Evolutionary conservation across 2,888 invertebrate genomes (phyloP), one percentile per base, ranked within the genome.

Genomic region (Rhagonycha fulva): DNA sequence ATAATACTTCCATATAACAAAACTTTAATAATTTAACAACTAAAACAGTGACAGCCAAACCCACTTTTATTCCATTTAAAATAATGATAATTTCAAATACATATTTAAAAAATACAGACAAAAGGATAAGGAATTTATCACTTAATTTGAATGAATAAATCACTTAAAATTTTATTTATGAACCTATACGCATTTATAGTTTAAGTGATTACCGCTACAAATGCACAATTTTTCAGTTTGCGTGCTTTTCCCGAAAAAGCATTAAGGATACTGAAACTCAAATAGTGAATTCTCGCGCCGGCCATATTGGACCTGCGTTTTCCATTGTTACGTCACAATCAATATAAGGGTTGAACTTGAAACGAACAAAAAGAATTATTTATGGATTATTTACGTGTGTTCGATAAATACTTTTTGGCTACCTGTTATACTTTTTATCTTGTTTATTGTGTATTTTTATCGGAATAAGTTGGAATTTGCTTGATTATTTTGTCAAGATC

Each of bases 301-400:
- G 86, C 87, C 87, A 86, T 86, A 78, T 86, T 86, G 86, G 84
- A 83, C 86, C 81, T 86, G 87, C 86, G 87, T 85, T 82, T 81
- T 84, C 74, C 78, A 78, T 79, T 80, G 83, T 85, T 85, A 85
- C 85, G 86, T 85, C 85, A 86, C 85, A 86, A 87, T 87, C 87
- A 86, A 87, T 87, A 87, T 82, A 83, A 81, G 82, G 77, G 78
- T 76, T 78, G 78, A 78, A 78, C 78, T 78, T 78, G 78, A 76
- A 73, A 68, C 68, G 69, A 72, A 67, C 68, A 74, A 74, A 78
- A 69, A 74, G 66, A 75, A 74, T 68, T 73, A 70, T 69, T 72
- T 76, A 76, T 76, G 70, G 69, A 76, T 67, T 72, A 72, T 76
- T 72, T 71, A 66, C 71, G 72, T 73, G 70, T 68, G 63, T 70